Base-by-base conservation (phyloP, 2,797 vertebrate genomes). In the Percopsis omiscomaycus region DNA sequence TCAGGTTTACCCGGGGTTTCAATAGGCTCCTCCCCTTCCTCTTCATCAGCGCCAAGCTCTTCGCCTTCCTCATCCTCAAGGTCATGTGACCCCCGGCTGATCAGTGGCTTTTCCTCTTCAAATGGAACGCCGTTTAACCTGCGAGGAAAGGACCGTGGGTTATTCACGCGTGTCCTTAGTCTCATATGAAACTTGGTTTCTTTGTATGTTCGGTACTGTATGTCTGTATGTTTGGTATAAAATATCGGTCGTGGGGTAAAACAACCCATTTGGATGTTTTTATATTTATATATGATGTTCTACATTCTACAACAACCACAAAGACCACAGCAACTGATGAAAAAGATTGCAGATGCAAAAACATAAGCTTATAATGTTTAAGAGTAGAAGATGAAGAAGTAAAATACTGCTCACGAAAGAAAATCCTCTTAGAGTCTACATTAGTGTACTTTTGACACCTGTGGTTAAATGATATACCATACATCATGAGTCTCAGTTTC, bases 51-150 rank as follows among this genome's bases (percentile, higher is more conserved):
- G 63, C 94, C 91, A 2, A 94, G 92, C 65, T 98, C 96, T 74
- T 98, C 96, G 47, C 89, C 95, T 68, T 93, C 94, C 79, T 98
- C 96, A 0, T 98, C 96, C 70, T 98, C 95, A 82, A 95, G 77
- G 79, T 96, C 92, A 73, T 85, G 94, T 0, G 96, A 94, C 75
- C 89, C 94, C 16, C 86, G 94, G 81, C 91, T 88, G 86, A 94
- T 88, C 80, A 94, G 88, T 28, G 89, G 81, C 87, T 98, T 99
- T 72, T 96, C 95, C 53, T 95, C 94, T 77, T 95, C 95, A 80
- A 95, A 95, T 47, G 93, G 92, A 62, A 92, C 92, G 50, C 95
- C 94, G 64, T 97, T 98, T 84, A 98, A 92, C 86, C 97, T 98
- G 89, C 13, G 71, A 52, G 68, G 3, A 4, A 2, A 16, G 6